phyloP scores from a whole-genome alignment of 2,113 vertebrate genomes.

The Dipodomys ordii region DNA sequence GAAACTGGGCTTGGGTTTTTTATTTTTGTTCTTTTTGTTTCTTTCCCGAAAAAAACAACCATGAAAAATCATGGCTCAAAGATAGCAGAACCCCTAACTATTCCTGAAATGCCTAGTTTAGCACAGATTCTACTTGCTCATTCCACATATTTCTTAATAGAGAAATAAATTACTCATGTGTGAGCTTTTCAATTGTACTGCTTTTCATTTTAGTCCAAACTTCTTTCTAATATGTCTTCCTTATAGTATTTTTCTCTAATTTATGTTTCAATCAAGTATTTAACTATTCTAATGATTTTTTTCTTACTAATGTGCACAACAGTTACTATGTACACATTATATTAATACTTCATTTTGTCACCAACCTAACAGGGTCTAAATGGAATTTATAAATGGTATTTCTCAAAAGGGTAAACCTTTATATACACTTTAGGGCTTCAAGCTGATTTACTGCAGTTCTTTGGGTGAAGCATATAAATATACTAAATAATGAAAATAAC shows the following conservation, averaged over 20 bases:
- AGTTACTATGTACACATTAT: background rate
- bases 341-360: background rate
- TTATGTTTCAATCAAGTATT: background rate
- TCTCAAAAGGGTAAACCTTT: constrained; percentile 6
- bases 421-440: background rate
- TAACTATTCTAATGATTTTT: background rate
- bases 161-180: background rate
- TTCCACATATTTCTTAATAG: background rate
- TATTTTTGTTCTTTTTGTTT: background rate
- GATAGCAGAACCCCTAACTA: background rate
- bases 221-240: background rate
- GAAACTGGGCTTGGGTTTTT: fast-evolving
- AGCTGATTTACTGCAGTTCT: background rate
- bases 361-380: background rate
- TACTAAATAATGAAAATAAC: constrained; percentile 7
- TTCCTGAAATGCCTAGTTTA: background rate
- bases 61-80: background rate
- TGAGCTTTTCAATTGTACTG: background rate
- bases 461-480: background rate
- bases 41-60: background rate
- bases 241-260: background rate
- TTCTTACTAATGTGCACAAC: background rate
- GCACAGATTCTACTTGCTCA: background rate
- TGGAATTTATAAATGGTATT: constrained; percentile 1
- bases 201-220: background rate